phyloP scores from a whole-genome alignment of 2,888 invertebrate species.

The Hydropsyche betteni region DNA sequence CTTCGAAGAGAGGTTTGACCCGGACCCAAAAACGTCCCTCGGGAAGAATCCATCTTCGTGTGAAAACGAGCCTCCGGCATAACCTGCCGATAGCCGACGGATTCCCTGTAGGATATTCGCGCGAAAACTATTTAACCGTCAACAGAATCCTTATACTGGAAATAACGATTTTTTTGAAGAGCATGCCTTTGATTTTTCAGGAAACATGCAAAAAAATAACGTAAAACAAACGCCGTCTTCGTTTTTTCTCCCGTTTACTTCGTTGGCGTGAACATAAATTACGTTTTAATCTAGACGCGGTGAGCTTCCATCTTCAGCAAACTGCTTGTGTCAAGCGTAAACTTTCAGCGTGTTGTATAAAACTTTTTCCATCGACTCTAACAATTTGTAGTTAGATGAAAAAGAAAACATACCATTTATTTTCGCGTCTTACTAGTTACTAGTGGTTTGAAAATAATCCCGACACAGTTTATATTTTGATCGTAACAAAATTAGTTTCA shows the following conservation, averaged over 20 bases:
- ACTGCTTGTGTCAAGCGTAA: conserved; percentile 52
- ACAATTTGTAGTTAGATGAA: no score
- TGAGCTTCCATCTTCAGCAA: conserved; percentile 51
- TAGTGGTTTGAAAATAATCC: no score
- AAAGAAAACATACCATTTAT: no score
- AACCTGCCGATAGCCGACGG: conserved; percentile 28
- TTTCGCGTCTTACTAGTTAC: no score
- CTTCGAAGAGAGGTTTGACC: neutral
- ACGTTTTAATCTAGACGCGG: conserved; percentile 51
- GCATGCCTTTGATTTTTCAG: neutral
- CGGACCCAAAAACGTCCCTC: neutral
- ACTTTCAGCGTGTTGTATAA: conserved; percentile 42
- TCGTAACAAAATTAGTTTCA: no score
- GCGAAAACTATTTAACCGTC: conserved; percentile 31
- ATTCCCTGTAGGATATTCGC: conserved; percentile 28
- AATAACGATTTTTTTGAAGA: conserved; percentile 35
- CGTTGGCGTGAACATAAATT: conserved; percentile 51
- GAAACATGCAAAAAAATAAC: conserved; percentile 36
- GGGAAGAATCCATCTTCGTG: conserved; percentile 17
- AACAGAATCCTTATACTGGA: neutral
- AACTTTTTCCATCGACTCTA: conserved; percentile 30
- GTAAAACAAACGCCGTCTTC: conserved; percentile 34
- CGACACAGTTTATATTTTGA: no score
- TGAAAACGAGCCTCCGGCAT: conserved; percentile 5
- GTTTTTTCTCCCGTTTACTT: conserved; percentile 38